phyloP scores from a whole-genome alignment of 2,888 invertebrate species.

The Cephonodes hylas region DNA sequence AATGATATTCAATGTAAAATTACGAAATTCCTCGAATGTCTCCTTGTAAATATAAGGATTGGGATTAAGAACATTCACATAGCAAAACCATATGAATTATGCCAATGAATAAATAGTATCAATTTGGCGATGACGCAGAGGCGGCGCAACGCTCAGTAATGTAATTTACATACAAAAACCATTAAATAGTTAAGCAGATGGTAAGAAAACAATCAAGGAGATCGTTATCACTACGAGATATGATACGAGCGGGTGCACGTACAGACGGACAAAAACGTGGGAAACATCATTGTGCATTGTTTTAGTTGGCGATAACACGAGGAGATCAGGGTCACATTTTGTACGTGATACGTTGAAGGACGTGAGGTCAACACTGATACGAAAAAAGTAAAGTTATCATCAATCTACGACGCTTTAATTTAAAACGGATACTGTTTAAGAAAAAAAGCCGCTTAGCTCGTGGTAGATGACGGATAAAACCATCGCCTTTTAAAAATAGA shows the following conservation, averaged over 20 bases:
- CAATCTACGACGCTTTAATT: not conserved
- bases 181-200: conserved; percentile 15
- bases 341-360: conserved; percentile 21
- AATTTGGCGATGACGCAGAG: conserved; percentile 8
- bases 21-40: too few relatives aligned
- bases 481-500: too few relatives aligned
- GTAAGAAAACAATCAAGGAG: conserved; percentile 26
- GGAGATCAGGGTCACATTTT: conserved; percentile 46
- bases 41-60: too few relatives aligned
- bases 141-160: not conserved
- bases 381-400: too few relatives aligned
- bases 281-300: conserved; percentile 41
- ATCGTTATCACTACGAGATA: conserved; percentile 43
- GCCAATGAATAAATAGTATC: not conserved
- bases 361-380: not conserved
- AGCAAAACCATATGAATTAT: not conserved
- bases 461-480: too few relatives aligned
- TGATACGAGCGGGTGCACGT: conserved; percentile 37
- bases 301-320: conserved; percentile 28
- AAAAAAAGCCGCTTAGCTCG: too few relatives aligned
- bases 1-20: not conserved
- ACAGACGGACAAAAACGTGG: conserved; percentile 51
- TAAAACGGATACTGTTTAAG: too few relatives aligned
- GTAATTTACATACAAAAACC: not conserved
- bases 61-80: not conserved